phyloP scores from a whole-genome alignment of 2,888 invertebrate species.

The Iphiclides podalirius region DNA sequence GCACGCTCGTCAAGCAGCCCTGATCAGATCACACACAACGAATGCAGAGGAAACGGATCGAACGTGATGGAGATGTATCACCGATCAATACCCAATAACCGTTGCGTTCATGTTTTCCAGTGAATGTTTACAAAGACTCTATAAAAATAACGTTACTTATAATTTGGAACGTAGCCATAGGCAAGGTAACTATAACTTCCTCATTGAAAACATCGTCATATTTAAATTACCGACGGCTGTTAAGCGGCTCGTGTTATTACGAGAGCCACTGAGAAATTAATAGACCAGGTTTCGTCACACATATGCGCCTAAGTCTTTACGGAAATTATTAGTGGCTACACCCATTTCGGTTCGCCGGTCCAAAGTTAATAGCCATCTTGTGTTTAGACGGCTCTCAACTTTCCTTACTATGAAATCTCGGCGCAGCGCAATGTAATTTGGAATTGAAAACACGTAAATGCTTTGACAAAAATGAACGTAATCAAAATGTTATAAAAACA shows the following conservation, averaged over 20 bases:
- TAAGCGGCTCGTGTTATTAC: constrained; percentile 44
- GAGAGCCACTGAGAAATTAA: constrained; percentile 60
- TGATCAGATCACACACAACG: constrained; percentile 12
- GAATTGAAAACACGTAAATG: too few species aligned
- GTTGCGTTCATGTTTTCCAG: constrained; percentile 7
- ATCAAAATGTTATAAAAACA: neutral
- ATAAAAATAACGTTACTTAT: constrained; percentile 2
- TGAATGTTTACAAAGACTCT: neutral
- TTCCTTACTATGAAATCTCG: constrained; percentile 10
- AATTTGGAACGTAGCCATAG: constrained; percentile 19
- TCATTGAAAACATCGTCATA: constrained; percentile 12
- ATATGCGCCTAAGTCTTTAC: constrained; percentile 53
- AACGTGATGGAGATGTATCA: constrained; percentile 19
- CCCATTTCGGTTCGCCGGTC: constrained; percentile 31
- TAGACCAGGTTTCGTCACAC: constrained; percentile 56
- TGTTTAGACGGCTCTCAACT: neutral
- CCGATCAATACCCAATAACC: constrained; percentile 10
- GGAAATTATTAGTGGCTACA: constrained; percentile 55
- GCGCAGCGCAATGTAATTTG: neutral
- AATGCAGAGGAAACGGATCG: constrained; percentile 16
- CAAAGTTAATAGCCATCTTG: constrained; percentile 24
- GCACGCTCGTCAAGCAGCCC: constrained; percentile 5
- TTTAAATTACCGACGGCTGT: constrained; percentile 27
- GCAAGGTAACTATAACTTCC: constrained; percentile 7
- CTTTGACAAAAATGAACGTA: neutral